Evolutionary conservation across 2,797 vertebrate species (phyloP).

Genomic region (Gymnoscopelus braueri): DNA sequence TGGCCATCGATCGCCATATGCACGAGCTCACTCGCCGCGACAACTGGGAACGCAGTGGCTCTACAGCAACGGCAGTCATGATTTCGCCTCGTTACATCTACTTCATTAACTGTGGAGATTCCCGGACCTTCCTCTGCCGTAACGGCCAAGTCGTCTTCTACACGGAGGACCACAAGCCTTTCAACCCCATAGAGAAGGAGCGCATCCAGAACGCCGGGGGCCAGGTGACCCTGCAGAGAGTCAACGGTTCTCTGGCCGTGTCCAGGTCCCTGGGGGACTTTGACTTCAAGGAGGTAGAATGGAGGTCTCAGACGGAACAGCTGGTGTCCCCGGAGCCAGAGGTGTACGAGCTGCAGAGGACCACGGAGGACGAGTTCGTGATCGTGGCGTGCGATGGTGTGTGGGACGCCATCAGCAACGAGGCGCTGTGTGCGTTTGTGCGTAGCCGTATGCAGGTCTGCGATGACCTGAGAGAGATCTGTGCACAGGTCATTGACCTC

Average conservation of each 20-base stretch:
- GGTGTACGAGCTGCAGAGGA: slow-evolving; percentile 80
- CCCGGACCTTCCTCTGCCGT: slow-evolving; percentile 80
- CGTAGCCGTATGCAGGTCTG: slow-evolving; percentile 81
- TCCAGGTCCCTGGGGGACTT: slow-evolving; percentile 87
- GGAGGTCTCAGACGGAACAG: slow-evolving; percentile 85
- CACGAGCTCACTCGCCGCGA: slow-evolving; percentile 72
- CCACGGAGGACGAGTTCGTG: slow-evolving; percentile 81
- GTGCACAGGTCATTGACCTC: slow-evolving; percentile 84
- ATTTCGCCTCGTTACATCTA: slow-evolving; percentile 77
- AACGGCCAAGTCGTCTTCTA: slow-evolving; percentile 80
- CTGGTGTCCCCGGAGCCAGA: slow-evolving; percentile 87
- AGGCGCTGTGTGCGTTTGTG: slow-evolving; percentile 82
- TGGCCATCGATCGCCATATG: slow-evolving; percentile 82
- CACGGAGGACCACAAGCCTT: slow-evolving; percentile 87
- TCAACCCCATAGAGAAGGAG: slow-evolving; percentile 83
- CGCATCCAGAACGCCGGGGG: slow-evolving; percentile 86
- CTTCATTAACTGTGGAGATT: slow-evolving; percentile 86
- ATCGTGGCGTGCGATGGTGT: slow-evolving; percentile 87
- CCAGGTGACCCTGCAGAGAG: slow-evolving; percentile 80
- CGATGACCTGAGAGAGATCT: slow-evolving; percentile 83
- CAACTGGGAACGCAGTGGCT: slow-evolving; percentile 77
- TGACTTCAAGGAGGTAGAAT: slow-evolving; percentile 85
- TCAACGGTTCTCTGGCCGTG: slow-evolving; percentile 87
- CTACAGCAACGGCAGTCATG: slow-evolving; percentile 78
- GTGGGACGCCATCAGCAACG: slow-evolving; percentile 85